Percentiles rank a stretch among this genome's conserved stretches.
phyloP scores from a whole-genome alignment of 2,113 vertebrate species.

The Pagrus major region DNA sequence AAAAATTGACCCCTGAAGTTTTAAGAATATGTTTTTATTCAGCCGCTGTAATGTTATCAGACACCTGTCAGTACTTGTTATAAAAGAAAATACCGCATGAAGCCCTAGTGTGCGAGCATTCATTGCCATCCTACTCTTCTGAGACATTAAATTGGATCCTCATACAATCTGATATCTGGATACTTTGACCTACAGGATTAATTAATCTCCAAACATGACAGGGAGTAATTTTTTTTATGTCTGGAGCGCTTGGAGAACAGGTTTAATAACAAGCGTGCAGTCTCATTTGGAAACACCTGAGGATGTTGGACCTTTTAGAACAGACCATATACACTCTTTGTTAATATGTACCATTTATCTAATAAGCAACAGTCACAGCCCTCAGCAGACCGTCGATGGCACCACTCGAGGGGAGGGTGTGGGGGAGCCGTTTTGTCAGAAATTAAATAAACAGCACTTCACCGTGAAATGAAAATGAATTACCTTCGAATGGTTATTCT shows the following conservation, averaged over 20 bases:
- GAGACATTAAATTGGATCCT: conserved; percentile 90
- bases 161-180: conserved; percentile 93
- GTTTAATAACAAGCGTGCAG: conserved; percentile 94
- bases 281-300: conserved; percentile 96
- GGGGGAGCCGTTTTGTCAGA: conserved; percentile 65
- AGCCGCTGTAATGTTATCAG: conserved; percentile 83
- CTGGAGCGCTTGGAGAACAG: conserved; percentile 82
- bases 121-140: conserved; percentile 81
- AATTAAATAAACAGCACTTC: conserved; percentile 79
- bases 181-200: conserved; percentile 96
- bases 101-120: neutral
- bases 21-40: too few relatives aligned
- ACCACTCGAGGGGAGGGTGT: conserved; percentile 55
- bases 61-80: conserved; percentile 90
- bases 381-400: conserved; percentile 28
- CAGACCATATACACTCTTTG: conserved; percentile 91
- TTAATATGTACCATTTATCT: conserved; percentile 91
- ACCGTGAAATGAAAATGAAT: conserved; percentile 79
- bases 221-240: conserved; percentile 94
- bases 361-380: conserved; percentile 86
- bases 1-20: conserved; percentile 13
- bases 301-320: conserved; percentile 90
- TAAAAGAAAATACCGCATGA: conserved; percentile 12
- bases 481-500: conserved; percentile 76
- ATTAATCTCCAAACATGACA: conserved; percentile 97